A percentile compares a stretch with the other conserved stretches of the same genome.
phyloP scores from a whole-genome alignment of 2,888 invertebrate genomes.

The Lamellibrachia satsuma region DNA sequence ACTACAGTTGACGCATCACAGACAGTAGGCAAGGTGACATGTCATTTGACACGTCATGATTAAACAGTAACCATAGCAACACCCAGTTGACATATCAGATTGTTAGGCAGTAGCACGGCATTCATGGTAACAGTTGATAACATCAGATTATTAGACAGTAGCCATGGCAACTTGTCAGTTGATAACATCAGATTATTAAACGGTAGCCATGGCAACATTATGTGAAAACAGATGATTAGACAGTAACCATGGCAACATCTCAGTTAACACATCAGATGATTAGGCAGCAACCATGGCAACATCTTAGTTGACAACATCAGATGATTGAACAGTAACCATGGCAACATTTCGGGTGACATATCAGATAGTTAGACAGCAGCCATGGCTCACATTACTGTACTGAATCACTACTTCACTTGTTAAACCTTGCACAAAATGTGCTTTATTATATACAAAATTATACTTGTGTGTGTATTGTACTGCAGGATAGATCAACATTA shows the following conservation, averaged over 20 bases:
- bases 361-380: background rate
- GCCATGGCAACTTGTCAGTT: no score
- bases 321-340: no score
- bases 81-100: background rate
- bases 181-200: background rate
- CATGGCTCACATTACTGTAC: no score
- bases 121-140: no score
- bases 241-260: background rate
- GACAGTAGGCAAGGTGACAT: background rate
- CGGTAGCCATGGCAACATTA: background rate
- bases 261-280: background rate
- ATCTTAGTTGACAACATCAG: background rate
- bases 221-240: background rate
- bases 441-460: background rate
- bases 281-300: background rate
- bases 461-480: background rate
- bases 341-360: no score
- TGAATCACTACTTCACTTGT: background rate
- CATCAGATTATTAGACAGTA: background rate
- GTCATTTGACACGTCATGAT: background rate
- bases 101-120: background rate
- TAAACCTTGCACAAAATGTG: background rate
- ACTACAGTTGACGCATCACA: constrained; percentile 70
- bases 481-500: background rate
- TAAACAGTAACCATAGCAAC: background rate